phyloP scores from a whole-genome alignment of 1,140 invertebrate genomes.

The Polyergus mexicanus region DNA sequence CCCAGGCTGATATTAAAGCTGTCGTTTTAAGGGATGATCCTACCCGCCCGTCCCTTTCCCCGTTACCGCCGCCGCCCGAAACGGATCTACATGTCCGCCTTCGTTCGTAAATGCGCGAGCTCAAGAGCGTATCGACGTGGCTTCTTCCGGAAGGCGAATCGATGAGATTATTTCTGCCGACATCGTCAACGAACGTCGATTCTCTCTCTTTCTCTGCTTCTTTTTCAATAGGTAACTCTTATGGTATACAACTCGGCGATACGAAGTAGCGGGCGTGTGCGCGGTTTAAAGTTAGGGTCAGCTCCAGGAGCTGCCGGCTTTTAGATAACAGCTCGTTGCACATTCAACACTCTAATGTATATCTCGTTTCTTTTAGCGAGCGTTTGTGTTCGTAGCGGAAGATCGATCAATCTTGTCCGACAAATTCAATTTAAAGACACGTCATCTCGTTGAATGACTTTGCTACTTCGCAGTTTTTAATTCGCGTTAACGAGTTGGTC shows the following conservation, averaged over 20 bases:
- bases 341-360: constrained; percentile 27
- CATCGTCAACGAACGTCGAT: constrained; percentile 5
- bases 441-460: constrained; percentile 8
- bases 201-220: not conserved
- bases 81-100: constrained; percentile 23
- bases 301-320: constrained; percentile 2
- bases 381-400: not conserved
- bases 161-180: constrained; percentile 73
- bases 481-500: not conserved
- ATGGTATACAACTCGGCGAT: not conserved
- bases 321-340: constrained; percentile 30
- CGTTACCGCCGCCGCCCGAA: constrained; percentile 15
- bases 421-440: constrained; percentile 42
- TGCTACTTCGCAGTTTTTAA: not conserved
- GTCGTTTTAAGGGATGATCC: constrained; percentile 75
- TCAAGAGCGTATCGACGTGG: constrained; percentile 59
- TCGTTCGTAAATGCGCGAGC: constrained; percentile 19
- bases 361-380: constrained; percentile 10
- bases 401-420: constrained; percentile 22
- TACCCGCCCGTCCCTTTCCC: constrained; percentile 26
- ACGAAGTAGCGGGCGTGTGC: constrained; percentile 37
- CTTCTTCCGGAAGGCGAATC: constrained; percentile 73
- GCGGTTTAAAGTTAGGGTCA: constrained; percentile 24
- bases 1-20: constrained; percentile 70
- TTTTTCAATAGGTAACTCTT: not conserved